Conservation (phyloP, 2,113 vertebrate species). For the Herpailurus yagouaroundi region DNA sequence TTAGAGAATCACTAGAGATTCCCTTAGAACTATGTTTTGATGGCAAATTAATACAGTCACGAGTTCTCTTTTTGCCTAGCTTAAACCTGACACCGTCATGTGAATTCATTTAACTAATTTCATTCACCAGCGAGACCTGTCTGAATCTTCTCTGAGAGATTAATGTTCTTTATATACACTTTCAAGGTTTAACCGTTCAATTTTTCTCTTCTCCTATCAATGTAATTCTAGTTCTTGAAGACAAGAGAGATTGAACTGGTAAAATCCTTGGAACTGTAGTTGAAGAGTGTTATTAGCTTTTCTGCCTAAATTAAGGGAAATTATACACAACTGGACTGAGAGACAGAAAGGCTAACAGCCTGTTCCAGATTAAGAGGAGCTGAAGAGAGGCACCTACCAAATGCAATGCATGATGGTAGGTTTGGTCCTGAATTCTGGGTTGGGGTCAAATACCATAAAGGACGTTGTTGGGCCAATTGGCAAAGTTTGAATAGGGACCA, state of each 20-base stretch:
- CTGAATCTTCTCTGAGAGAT: not conserved
- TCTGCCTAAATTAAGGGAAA: not conserved
- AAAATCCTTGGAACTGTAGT: not conserved
- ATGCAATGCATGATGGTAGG: not conserved
- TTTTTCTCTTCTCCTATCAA: slow-evolving; percentile 47
- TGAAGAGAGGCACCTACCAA: not conserved
- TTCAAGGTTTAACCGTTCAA: not conserved
- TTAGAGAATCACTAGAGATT: not conserved
- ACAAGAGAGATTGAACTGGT: slow-evolving; percentile 29
- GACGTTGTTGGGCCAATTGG: not conserved
- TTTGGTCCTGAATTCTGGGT: not conserved
- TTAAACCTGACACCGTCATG: not conserved
- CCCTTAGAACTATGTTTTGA: not conserved
- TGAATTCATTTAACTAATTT: slow-evolving; percentile 1
- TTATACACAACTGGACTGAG: not conserved
- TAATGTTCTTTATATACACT: not conserved
- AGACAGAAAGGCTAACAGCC: not conserved
- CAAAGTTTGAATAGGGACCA: not conserved
- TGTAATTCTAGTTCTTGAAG: slow-evolving; percentile 22
- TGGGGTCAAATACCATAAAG: not conserved
- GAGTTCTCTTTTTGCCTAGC: not conserved
- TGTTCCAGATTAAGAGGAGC: not conserved
- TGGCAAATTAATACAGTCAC: not conserved
- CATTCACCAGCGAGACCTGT: not conserved
- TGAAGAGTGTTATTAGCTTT: not conserved